Conservation (phyloP, 2,113 vertebrate species). For the Amia ocellicauda region DNA sequence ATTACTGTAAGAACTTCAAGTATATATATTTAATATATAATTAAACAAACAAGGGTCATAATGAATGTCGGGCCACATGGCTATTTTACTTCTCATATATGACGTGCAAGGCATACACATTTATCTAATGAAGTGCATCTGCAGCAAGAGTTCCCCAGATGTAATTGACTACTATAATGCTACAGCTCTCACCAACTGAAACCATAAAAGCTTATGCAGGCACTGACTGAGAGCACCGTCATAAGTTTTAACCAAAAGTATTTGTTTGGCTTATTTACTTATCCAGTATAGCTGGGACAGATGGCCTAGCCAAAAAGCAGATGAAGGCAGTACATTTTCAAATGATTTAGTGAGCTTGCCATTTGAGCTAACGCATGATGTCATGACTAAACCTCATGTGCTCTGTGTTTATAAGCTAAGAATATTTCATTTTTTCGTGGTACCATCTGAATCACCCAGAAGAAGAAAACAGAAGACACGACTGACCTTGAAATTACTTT, state of each 20-base stretch:
- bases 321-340: slow-evolving; percentile 31
- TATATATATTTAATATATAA: no score
- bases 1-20: no score
- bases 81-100: no score
- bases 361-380: not conserved
- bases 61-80: no score
- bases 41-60: no score
- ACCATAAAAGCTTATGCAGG: not conserved
- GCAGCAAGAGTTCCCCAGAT: no score
- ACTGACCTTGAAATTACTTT: not conserved
- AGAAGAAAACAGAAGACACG: not conserved
- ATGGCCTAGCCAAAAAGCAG: not conserved
- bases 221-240: slow-evolving; percentile 5
- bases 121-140: no score
- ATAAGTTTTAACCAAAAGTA: not conserved
- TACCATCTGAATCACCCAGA: not conserved
- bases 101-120: no score
- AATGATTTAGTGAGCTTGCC: slow-evolving; percentile 20
- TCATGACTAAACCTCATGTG: not conserved
- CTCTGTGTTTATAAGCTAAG: not conserved
- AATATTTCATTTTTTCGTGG: not conserved
- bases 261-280: slow-evolving; percentile 16
- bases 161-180: no score
- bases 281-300: slow-evolving; percentile 22
- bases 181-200: no score